Evolutionary conservation across 37 sponge, comb jelly and placozoan genomes (phyloP), one percentile per base, ranked within the genome.

Genomic region (Ianthella basta): DNA sequence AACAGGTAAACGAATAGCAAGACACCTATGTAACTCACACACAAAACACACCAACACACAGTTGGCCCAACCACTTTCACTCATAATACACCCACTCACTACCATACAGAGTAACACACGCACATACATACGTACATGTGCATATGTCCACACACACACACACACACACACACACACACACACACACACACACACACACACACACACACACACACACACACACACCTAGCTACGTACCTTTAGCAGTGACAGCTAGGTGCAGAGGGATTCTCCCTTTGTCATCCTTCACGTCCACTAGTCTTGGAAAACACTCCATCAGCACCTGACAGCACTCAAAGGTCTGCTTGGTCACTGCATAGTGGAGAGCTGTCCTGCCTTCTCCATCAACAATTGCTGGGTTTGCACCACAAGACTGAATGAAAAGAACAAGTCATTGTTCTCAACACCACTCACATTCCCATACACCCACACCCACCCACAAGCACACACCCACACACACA

Each of bases 341-440:
- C 37, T 80, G 59, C 1, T 81, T 55, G 19, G 61, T 57, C 6
- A 88, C 89, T 39, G 95, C 89, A 89, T 91, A 94, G 61, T 94
- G 95, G 40, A 94, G 87, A 27, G 91, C 84, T 29, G 89, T 94
- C 38, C 89, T 83, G 41, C 95, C 95, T 34, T 94, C 73, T 14
- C 81, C 82, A 72, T 94, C 95, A 2, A 24, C 6, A 75, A 13
- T 41, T 18, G 40, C 50, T 40, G 44, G 78, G 54, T 75, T 44
- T 41, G 78, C 78, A 50, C 78, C 78, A 75, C 78, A 75, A 20
- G 54, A 50, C 78, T 75, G 25, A 39, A 53, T 30, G 6, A 33
- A 30, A 75, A 50, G 40, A 41, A 41, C 15, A 75, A 29, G 14
- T 70, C 50, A 44, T 44, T 44, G 8, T 10, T 44, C 6, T 8